phyloP scores from a whole-genome alignment of 2,113 vertebrate species.

The Holacanthus passer region DNA sequence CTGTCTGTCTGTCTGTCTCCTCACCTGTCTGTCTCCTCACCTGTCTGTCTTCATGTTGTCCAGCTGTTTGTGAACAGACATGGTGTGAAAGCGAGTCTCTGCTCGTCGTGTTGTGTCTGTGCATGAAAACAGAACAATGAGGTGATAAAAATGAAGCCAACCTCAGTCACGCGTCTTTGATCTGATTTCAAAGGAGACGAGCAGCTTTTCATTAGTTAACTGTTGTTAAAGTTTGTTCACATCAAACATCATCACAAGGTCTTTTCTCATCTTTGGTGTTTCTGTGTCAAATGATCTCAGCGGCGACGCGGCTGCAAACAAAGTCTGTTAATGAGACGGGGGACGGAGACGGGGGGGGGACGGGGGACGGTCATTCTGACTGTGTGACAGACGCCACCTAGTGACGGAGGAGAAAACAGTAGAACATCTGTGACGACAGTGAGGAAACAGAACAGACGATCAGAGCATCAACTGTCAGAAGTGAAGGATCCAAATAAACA shows the following conservation, averaged over 20 bases:
- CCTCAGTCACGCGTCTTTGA: not conserved
- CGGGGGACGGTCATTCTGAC: too few species aligned
- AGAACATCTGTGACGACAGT: too few species aligned
- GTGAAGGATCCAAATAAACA: too few species aligned
- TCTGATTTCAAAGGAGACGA: not conserved
- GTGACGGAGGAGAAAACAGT: constrained; percentile 26
- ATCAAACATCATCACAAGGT: not conserved
- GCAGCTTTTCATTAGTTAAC: not conserved
- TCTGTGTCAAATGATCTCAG: constrained; percentile 1
- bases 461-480: too few species aligned
- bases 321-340: constrained; percentile 36
- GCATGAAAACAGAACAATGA: not conserved
- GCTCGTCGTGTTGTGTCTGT: too few species aligned
- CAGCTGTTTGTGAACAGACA: too few species aligned
- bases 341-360: not conserved
- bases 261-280: constrained; percentile 3
- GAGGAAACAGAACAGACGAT: too few species aligned
- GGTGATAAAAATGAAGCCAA: not conserved
- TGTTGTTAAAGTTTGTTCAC: not conserved
- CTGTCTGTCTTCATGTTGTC: too few species aligned
- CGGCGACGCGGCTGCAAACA: constrained; percentile 15
- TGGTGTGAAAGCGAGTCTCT: too few species aligned
- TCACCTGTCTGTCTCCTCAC: too few species aligned
- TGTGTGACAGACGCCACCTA: not conserved
- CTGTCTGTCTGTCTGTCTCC: too few species aligned